Base-by-base conservation (phyloP, 2,797 vertebrate genomes). In the Darevskia nairensis region DNA sequence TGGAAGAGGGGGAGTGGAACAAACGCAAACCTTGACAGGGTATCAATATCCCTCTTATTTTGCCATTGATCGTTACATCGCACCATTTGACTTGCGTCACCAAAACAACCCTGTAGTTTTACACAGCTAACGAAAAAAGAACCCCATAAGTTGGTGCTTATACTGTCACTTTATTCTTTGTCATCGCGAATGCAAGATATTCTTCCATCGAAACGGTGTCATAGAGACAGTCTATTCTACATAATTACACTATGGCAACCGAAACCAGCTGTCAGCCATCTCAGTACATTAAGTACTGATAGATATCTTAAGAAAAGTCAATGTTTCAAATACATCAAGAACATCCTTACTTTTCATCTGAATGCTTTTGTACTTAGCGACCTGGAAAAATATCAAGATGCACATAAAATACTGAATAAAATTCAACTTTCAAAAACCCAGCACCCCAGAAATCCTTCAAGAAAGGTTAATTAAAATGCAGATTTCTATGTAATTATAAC, bases 211-310 rank as follows among this genome's bases (percentile, higher is more conserved):
- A 95, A 94, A 95, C 80, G 93, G 91, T 96, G 93, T 90, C 93
- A 92, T 92, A 21, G 89, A 95, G 92, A 91, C 87, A 93, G 93
- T 94, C 80, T 93, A 94, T 81, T 94, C 90, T 92, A 89, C 94
- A 93, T 96, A 94, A 95, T 94, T 95, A 95, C 92, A 91, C 88
- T 90, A 95, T 88, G 83, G 94, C 92, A 94, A 95, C 89, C 91
- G 91, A 96, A 95, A 94, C 93, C 95, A 94, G 93, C 96, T 96
- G 95, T 94, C 94, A 95, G 94, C 89, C 92, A 94, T 93, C 95
- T 91, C 88, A 93, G 94, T 93, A 95, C 75, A 91, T 79, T 86
- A 92, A 93, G 86, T 90, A 95, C 91, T 95, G 94, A 96, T 80
- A 95, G 93, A 95, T 90, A 93, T 92, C 91, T 94, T 90, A 94